Conservation (phyloP, 2,113 vertebrate species). For the Herpetotheres cachinnans region DNA sequence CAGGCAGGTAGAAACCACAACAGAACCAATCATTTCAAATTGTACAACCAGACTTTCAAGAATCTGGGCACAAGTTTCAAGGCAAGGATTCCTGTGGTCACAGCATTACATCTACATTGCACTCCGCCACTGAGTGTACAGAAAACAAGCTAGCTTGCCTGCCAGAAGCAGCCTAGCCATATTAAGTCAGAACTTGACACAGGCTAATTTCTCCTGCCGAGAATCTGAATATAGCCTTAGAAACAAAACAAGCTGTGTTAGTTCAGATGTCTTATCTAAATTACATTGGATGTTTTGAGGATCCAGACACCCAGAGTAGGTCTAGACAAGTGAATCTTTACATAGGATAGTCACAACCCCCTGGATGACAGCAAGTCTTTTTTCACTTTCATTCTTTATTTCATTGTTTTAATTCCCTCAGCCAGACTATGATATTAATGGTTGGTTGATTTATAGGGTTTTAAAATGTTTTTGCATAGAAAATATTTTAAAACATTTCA, state of each 20-base stretch:
- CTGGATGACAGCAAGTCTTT: not conserved
- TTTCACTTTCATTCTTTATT: not conserved
- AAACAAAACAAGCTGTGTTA: not conserved
- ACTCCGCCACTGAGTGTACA: not conserved
- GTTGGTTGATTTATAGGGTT: not conserved
- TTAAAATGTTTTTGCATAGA: not conserved
- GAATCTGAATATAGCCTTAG: not conserved
- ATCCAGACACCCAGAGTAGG: not conserved
- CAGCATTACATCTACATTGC: not conserved
- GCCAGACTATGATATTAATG: not conserved
- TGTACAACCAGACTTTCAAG: not conserved
- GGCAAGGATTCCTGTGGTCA: not conserved
- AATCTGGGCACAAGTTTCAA: not conserved
- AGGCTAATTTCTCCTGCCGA: not conserved
- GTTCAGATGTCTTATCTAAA: not conserved
- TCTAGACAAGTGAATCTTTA: not conserved
- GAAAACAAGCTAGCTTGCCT: not conserved
- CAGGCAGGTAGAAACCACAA: not conserved
- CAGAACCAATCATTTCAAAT: not conserved
- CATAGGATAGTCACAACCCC: not conserved
- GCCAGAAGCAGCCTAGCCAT: not conserved
- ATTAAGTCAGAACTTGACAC: not conserved
- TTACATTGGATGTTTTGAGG: not conserved
- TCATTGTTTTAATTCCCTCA: not conserved
- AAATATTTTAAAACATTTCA: not conserved